A percentile compares a stretch with the other conserved stretches of the same genome.
Conservation (phyloP, 2,888 invertebrate species). For the Trichopria drosophilae region DNA sequence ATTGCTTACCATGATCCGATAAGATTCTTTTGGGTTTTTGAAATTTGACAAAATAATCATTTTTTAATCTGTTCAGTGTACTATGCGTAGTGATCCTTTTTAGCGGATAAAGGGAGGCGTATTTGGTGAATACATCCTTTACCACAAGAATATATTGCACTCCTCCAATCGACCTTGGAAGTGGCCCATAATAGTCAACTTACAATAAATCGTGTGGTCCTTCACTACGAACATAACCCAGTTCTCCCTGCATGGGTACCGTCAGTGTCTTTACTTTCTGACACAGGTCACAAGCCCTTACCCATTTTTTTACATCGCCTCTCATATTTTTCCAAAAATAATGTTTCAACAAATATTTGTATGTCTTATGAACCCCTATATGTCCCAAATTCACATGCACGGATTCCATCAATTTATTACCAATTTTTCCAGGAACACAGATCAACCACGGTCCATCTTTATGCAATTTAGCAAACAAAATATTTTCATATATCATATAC, state of each 20-base stretch:
- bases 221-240: too few relatives aligned
- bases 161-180: conserved; percentile 14
- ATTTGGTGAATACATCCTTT: conserved; percentile 15
- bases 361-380: conserved; percentile 27
- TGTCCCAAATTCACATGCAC: conserved; percentile 23
- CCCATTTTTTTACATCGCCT: conserved; percentile 15
- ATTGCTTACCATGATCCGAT: conserved; percentile 36
- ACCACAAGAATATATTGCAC: conserved; percentile 18
- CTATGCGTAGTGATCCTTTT: conserved; percentile 33
- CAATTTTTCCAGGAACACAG: too few relatives aligned
- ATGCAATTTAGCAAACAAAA: too few relatives aligned
- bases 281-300: conserved; percentile 31
- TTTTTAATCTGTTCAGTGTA: conserved; percentile 20
- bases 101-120: conserved; percentile 30
- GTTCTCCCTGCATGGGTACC: conserved; percentile 10
- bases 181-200: conserved; percentile 25
- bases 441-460: too few relatives aligned
- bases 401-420: too few relatives aligned
- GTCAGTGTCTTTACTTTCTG: conserved; percentile 23
- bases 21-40: conserved; percentile 21
- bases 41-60: conserved; percentile 5
- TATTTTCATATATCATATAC: too few relatives aligned
- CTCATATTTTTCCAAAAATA: conserved; percentile 25
- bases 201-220: conserved; percentile 20
- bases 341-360: conserved; percentile 13